phyloP scores from a whole-genome alignment of 2,113 vertebrate species.

The Pelecanus crispus region DNA sequence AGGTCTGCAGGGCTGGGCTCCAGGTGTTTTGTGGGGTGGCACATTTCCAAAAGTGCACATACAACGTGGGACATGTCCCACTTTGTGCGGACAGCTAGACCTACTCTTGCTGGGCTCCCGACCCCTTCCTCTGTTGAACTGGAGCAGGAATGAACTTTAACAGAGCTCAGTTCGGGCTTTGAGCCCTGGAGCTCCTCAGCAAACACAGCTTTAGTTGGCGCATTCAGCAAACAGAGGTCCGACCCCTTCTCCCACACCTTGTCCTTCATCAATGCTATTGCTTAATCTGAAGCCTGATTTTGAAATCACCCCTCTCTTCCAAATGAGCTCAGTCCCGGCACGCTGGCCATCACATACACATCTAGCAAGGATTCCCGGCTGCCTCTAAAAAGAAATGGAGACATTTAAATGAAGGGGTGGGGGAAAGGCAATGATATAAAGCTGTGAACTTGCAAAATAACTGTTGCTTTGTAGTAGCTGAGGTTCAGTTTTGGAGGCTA shows the following conservation, averaged over 20 bases:
- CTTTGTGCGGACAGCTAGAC: background rate
- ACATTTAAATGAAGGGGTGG: background rate
- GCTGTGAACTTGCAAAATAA: background rate
- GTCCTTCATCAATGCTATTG: background rate
- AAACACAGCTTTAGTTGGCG: background rate
- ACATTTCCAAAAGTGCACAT: background rate
- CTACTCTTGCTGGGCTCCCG: background rate
- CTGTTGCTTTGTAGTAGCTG: background rate
- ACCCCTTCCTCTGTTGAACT: background rate
- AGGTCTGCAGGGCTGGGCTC: background rate
- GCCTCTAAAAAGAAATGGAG: background rate
- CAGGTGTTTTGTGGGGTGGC: background rate
- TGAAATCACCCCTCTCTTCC: background rate
- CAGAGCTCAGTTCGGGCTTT: background rate
- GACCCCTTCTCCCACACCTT: background rate
- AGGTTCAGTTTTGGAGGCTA: background rate
- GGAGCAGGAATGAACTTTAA: background rate
- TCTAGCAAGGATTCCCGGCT: background rate
- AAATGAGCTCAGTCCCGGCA: background rate
- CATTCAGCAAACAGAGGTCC: background rate
- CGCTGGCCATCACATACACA: background rate
- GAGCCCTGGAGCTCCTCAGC: background rate
- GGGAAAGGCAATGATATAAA: background rate
- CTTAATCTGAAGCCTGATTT: background rate
- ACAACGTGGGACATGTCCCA: rapidly evolving